phyloP scores from a whole-genome alignment of 1,140 invertebrate species.

The Heliconius hewitsoni region DNA sequence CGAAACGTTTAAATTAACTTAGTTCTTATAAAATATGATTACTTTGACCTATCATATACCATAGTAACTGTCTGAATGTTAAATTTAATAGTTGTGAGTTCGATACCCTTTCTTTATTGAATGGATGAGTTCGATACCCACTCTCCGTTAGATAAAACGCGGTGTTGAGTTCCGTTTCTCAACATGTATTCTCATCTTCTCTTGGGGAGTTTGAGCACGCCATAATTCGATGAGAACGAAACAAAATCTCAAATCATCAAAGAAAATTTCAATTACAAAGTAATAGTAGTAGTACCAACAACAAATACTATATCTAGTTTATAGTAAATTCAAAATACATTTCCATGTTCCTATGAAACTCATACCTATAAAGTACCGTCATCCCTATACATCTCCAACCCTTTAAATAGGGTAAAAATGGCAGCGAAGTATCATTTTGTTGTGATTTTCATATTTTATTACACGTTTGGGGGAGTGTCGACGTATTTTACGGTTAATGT shows the following conservation, averaged over 20 bases:
- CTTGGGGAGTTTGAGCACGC: too few species aligned
- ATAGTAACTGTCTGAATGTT: too few species aligned
- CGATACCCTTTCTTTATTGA: too few species aligned
- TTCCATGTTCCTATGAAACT: slow-evolving; percentile 11
- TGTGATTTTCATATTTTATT: slow-evolving; percentile 41
- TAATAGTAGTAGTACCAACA: not conserved
- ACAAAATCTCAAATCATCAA: too few species aligned
- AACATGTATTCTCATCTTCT: too few species aligned
- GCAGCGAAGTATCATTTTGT: slow-evolving; percentile 31
- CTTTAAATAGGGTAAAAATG: slow-evolving; percentile 23
- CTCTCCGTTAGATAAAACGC: too few species aligned
- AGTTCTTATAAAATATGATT: not conserved
- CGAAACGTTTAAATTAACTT: not conserved
- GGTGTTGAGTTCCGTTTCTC: too few species aligned
- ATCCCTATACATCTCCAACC: slow-evolving; percentile 11
- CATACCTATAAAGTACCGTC: not conserved
- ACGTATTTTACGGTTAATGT: slow-evolving; percentile 38
- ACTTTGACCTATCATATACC: not conserved
- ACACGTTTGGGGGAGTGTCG: slow-evolving; percentile 34
- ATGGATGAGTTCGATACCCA: too few species aligned
- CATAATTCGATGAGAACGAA: too few species aligned
- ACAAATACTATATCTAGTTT: not conserved
- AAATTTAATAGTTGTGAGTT: too few species aligned
- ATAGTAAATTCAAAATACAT: not conserved
- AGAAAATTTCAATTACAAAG: too few species aligned